A percentile compares a stretch with the other conserved stretches of the same genome.
These are phyloP conservation scores for Octomys mimax DNA, from an alignment of 2,797 vertebrate species.

Conservation along the genomic window DNA sequence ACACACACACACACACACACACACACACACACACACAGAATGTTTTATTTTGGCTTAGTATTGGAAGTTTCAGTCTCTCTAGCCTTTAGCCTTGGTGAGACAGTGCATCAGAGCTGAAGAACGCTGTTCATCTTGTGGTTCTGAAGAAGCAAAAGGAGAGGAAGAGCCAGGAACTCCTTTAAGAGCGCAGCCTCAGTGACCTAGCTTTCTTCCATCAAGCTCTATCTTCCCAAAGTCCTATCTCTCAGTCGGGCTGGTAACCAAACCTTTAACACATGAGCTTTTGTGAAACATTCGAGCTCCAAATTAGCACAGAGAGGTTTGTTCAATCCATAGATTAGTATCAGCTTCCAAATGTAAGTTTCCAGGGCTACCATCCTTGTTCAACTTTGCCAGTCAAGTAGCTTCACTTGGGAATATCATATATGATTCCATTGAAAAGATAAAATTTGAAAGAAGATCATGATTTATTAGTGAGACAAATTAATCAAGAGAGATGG, in stretches of 20 bases:
- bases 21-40: not conserved
- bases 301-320: not conserved
- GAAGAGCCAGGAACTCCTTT: not conserved
- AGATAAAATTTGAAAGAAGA: not conserved
- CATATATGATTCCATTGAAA: slow-evolving; percentile 10
- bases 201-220: not conserved
- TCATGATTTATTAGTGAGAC: not conserved
- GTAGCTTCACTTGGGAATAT: slow-evolving; percentile 32
- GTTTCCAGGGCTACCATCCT: not conserved
- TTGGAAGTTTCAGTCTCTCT: not conserved
- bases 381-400: not conserved
- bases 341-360: not conserved
- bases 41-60: not conserved
- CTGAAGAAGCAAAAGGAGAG: not conserved
- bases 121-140: too few relatives aligned
- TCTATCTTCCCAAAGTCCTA: too few relatives aligned
- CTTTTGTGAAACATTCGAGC: not conserved
- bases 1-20: not conserved
- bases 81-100: not conserved
- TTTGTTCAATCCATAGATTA: not conserved
- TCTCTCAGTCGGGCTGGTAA: not conserved
- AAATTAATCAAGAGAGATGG: not conserved
- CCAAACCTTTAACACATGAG: not conserved
- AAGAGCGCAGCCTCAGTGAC: not conserved
- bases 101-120: not conserved